Evolutionary conservation across 2,113 vertebrate genomes (phyloP).

Genomic region (Elaphurus davidianus): DNA sequence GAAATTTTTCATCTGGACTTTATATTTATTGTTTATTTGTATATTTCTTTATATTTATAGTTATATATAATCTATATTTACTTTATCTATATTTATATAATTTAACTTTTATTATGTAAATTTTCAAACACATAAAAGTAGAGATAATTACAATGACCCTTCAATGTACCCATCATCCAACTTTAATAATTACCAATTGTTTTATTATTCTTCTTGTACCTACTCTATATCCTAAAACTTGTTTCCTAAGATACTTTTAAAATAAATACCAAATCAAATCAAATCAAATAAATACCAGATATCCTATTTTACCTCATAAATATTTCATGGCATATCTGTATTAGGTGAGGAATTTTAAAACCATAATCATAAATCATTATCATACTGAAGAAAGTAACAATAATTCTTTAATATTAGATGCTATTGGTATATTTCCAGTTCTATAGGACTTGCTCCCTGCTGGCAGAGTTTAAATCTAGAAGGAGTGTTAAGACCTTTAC

Average conservation of each 20-base stretch:
- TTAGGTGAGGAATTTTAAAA: neutral
- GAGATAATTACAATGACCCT: neutral
- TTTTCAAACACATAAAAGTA: neutral
- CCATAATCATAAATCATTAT: neutral
- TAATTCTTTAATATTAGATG: neutral
- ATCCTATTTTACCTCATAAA: neutral
- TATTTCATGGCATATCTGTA: neutral
- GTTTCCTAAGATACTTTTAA: neutral
- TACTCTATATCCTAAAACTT: neutral
- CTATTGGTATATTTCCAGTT: neutral
- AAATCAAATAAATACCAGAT: neutral
- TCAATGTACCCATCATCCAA: neutral
- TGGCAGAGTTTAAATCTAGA: neutral
- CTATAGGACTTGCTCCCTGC: neutral
- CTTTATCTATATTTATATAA: neutral
- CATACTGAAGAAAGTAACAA: neutral
- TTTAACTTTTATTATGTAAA: neutral
- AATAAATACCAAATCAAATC: neutral
- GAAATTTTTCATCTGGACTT: neutral
- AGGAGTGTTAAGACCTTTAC: neutral
- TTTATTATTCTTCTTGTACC: neutral
- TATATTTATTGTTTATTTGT: neutral
- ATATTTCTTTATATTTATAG: neutral
- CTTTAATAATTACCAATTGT: neutral
- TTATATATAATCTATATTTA: neutral